Conservation (phyloP, 2,797 vertebrate species). For the Myoxocephalus aenaeus region DNA sequence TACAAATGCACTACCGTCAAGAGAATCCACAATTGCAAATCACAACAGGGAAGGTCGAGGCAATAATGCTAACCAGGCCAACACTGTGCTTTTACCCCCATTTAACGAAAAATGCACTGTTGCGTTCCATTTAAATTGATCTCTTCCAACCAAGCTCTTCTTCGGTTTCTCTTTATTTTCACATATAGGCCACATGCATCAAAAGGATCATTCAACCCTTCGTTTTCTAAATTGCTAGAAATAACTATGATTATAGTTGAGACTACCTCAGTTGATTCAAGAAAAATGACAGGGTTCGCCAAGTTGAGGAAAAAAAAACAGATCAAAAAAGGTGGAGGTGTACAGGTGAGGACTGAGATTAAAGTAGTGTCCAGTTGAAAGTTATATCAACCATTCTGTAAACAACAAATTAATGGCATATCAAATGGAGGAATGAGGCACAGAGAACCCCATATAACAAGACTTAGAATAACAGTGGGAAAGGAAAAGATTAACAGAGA, state of each 20-base stretch:
- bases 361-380: not conserved
- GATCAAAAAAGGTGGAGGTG: not conserved
- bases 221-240: not conserved
- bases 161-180: slow-evolving; percentile 9
- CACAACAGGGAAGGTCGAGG: not conserved
- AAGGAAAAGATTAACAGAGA: slow-evolving; percentile 39
- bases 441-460: slow-evolving; percentile 6
- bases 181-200: not conserved
- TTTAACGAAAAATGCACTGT: not conserved
- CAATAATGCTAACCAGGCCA: not conserved
- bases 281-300: not conserved
- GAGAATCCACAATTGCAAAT: not conserved
- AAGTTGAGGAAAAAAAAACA: not conserved
- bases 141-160: not conserved
- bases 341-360: not conserved
- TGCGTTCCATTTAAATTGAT: not conserved
- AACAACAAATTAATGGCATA: slow-evolving; percentile 20
- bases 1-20: not conserved
- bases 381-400: slow-evolving; percentile 7
- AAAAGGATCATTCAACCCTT: not conserved
- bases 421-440: slow-evolving; percentile 13
- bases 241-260: not conserved
- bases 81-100: not conserved
- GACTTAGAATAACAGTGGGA: slow-evolving; percentile 18
- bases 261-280: not conserved